Percentiles rank a stretch among this genome's conserved stretches.
These are phyloP conservation scores for Aphis gossypii DNA, from an alignment of 1,140 invertebrate genomes.

Conservation along the genomic window DNA sequence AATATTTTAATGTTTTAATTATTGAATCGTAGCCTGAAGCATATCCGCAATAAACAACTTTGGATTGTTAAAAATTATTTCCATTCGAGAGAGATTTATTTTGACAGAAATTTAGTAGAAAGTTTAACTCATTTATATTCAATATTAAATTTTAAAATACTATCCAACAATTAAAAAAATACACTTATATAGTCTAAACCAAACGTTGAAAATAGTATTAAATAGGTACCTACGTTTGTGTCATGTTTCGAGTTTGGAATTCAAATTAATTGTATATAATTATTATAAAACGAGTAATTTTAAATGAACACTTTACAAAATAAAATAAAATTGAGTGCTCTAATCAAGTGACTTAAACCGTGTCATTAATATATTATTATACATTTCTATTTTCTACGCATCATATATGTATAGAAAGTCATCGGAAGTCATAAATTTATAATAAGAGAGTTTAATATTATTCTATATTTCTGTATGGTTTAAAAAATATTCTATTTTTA, in stretches of 20 bases:
- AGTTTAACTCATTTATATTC: slow-evolving; percentile 45
- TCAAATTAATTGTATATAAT: neutral
- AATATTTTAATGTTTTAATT: slow-evolving; percentile 1
- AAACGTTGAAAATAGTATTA: neutral
- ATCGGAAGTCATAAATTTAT: neutral
- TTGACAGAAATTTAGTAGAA: slow-evolving; percentile 28
- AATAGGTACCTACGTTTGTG: neutral
- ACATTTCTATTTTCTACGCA: neutral
- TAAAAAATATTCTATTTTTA: neutral
- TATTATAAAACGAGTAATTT: slow-evolving; percentile 14
- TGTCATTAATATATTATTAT: neutral
- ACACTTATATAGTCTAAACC: neutral
- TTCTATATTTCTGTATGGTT: neutral
- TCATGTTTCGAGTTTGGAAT: neutral
- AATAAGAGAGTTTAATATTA: slow-evolving; percentile 2
- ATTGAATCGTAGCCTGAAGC: slow-evolving; percentile 16
- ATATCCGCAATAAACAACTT: slow-evolving; percentile 21
- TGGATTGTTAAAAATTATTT: slow-evolving; percentile 22
- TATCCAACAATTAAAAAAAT: slow-evolving; percentile 11
- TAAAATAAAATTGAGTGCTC: neutral
- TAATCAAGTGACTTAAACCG: neutral
- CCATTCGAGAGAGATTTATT: slow-evolving; percentile 37
- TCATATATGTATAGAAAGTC: slow-evolving; percentile 24
- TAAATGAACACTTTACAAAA: neutral
- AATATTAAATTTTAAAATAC: slow-evolving; percentile 12